Conservation (phyloP, 2,888 invertebrate species). For the Melieria omissa region DNA sequence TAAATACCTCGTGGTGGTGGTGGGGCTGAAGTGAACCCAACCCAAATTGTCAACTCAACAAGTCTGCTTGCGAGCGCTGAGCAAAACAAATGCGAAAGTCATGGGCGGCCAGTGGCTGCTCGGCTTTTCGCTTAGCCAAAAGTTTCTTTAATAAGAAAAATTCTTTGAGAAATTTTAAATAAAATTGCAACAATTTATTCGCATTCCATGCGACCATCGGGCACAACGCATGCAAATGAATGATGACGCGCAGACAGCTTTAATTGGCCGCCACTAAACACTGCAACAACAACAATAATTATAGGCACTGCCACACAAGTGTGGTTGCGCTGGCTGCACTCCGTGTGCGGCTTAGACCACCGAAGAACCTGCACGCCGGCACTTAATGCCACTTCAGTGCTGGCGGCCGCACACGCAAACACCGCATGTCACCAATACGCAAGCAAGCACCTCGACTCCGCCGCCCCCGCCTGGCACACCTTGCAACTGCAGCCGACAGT, state of each 20-base stretch:
- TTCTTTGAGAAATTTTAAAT: too few species aligned
- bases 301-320: too few species aligned
- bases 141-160: too few species aligned
- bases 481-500: constrained; percentile 7
- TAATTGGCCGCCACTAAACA: constrained; percentile 55
- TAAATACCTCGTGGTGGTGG: too few species aligned
- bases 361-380: constrained; percentile 18
- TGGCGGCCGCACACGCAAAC: not conserved
- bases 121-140: too few species aligned
- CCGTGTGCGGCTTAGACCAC: not conserved
- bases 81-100: too few species aligned
- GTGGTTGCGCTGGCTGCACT: not conserved
- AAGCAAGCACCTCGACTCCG: not conserved
- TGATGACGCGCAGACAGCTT: constrained; percentile 46
- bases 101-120: too few species aligned
- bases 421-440: not conserved
- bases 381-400: not conserved
- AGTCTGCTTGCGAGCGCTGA: too few species aligned
- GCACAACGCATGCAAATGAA: constrained; percentile 2
- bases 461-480: not conserved
- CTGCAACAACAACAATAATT: not conserved
- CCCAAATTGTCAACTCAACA: too few species aligned
- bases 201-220: too few species aligned
- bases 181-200: too few species aligned
- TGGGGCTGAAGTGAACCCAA: too few species aligned